Evolutionary conservation across 2,797 vertebrate genomes (phyloP).

Genomic region (Chelmon rostratus): DNA sequence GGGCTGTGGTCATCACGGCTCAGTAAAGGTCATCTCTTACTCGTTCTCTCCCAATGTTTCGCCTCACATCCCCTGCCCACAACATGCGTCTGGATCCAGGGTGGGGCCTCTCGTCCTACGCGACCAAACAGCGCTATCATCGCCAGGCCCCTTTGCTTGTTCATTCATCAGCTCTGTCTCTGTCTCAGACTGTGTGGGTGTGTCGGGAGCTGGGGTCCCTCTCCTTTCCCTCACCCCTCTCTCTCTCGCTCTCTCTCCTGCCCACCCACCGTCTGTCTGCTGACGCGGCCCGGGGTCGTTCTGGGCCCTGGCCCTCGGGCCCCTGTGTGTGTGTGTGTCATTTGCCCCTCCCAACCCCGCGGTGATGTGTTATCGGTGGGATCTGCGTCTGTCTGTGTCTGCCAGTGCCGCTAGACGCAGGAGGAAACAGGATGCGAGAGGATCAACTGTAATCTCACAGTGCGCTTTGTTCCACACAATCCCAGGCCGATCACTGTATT

Average conservation of each 20-base stretch:
- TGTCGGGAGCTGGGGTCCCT: slow-evolving; percentile 63
- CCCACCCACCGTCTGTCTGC: slow-evolving; percentile 74
- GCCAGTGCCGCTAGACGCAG: slow-evolving; percentile 77
- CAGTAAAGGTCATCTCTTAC: slow-evolving; percentile 75
- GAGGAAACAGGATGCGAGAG: slow-evolving; percentile 85
- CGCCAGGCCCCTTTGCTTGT: slow-evolving; percentile 62
- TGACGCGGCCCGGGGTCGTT: slow-evolving; percentile 65
- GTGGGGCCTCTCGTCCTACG: slow-evolving; percentile 58
- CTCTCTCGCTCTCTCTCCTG: slow-evolving; percentile 27
- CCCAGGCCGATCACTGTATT: slow-evolving; percentile 79
- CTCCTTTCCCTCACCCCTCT: slow-evolving; percentile 49
- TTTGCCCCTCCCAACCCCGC: slow-evolving; percentile 34
- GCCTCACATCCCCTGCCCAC: slow-evolving; percentile 72
- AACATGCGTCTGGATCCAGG: slow-evolving; percentile 63
- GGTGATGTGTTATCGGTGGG: slow-evolving; percentile 72
- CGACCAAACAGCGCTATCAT: slow-evolving; percentile 56
- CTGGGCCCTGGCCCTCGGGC: slow-evolving; percentile 57
- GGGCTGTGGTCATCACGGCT: slow-evolving; percentile 71
- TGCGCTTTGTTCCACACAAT: slow-evolving; percentile 83
- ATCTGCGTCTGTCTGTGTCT: slow-evolving; percentile 83
- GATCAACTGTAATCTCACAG: slow-evolving; percentile 85
- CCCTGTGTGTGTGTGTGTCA: slow-evolving; percentile 29
- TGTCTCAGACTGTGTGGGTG: slow-evolving; percentile 68
- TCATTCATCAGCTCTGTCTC: slow-evolving; percentile 70
- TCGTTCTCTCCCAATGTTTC: slow-evolving; percentile 52